Evolutionary conservation across 2,888 invertebrate genomes (phyloP), one percentile per base, ranked within the genome.

Genomic region (Branchellion lobata): DNA sequence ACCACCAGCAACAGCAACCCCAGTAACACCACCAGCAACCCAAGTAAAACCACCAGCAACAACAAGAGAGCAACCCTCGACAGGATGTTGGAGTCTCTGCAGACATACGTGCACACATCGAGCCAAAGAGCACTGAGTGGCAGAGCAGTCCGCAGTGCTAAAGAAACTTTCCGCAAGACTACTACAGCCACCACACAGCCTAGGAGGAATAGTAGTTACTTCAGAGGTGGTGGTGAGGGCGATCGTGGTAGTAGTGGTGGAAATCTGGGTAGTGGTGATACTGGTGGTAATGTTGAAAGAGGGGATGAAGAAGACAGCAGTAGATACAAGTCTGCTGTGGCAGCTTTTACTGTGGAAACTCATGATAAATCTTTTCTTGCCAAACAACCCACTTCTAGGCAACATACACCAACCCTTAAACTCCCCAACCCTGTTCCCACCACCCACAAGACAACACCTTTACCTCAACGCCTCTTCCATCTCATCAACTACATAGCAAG

Each of bases 401-500:
- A 36, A 36, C 3, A 24, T 34, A 18, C 27, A 24, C n/a, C 73
- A 71, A 14, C 31, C 34, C 29, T 14, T 5, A 29, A 71, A n/a
- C 29, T n/a, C 34, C 8, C 1, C 29, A 11, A 31, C 33, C 3
- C n/a, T 21, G 2, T 27, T 36, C 2, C 36, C 27, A 40, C 40
- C 40, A 40, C 40, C 40, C 5, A 40, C 40, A 40, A 5, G 14
- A 40, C 40, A 40, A 40, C 40, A 40, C 21, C 0, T 8, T 18
- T 57, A 0, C 85, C 87, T 18, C 87, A 87, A 84, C 85, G 85
- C 75, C 82, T 86, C 0, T 83, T 86, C 18, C 86, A 87, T 82
- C 83, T 87, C 3, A 82, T 87, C 5, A 85, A 86, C 80, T 87
- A 87, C 80, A 79, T 85, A 27, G 85, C 84, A 2, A 82, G 83